These are phyloP conservation scores for Dascillus cervinus DNA, from an alignment of 2,888 invertebrate species.

Conservation along the genomic window DNA sequence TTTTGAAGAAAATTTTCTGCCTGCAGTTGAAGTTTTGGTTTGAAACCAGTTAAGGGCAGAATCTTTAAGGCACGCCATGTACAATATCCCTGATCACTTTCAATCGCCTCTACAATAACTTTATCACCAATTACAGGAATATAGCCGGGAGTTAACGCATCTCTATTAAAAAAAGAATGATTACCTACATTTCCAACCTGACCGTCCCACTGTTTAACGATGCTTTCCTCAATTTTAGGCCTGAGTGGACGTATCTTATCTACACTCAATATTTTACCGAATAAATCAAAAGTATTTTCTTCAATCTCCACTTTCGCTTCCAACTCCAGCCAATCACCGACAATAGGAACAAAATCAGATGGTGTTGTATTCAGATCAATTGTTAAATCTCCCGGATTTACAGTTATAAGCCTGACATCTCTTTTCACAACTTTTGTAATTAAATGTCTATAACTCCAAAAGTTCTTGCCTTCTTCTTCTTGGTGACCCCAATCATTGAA, in stretches of 20 bases:
- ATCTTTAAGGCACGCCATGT: slow-evolving; percentile 55
- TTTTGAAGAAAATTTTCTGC: too few species aligned
- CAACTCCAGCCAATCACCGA: too few species aligned
- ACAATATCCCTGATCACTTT: slow-evolving; percentile 57
- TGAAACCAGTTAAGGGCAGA: too few species aligned
- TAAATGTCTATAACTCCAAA: slow-evolving; percentile 31
- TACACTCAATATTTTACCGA: slow-evolving; percentile 53
- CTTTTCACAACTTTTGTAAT: too few species aligned
- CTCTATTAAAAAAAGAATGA: slow-evolving; percentile 52
- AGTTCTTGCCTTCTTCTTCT: slow-evolving; percentile 32
- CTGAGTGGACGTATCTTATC: too few species aligned
- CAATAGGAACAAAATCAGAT: slow-evolving; percentile 61
- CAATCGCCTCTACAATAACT: slow-evolving; percentile 61
- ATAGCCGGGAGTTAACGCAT: slow-evolving; percentile 47
- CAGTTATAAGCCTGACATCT: slow-evolving; percentile 36
- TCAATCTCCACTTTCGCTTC: slow-evolving; percentile 56
- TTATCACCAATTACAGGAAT: slow-evolving; percentile 53
- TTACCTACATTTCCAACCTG: slow-evolving; percentile 51
- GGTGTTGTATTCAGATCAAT: slow-evolving; percentile 55
- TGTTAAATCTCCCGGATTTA: too few species aligned
- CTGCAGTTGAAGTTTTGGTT: too few species aligned
- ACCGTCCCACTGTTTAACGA: slow-evolving; percentile 41
- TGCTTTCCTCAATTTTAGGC: slow-evolving; percentile 47
- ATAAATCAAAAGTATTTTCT: slow-evolving; percentile 45
- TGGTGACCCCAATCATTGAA: slow-evolving; percentile 37